Conservation (phyloP, 2,888 invertebrate genomes). For the Cabera pusaria region DNA sequence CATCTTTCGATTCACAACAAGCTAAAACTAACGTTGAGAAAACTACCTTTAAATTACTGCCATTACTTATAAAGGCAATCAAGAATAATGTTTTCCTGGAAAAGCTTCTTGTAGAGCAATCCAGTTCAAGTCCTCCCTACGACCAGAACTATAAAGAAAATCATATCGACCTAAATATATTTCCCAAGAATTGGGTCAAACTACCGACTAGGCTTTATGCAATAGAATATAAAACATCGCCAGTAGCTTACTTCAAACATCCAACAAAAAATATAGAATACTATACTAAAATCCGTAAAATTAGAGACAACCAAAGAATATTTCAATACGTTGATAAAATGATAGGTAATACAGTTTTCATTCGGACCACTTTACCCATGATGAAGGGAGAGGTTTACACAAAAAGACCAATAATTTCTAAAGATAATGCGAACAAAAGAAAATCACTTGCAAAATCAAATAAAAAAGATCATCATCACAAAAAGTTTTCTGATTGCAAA, state of each 20-base stretch:
- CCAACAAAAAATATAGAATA: slow-evolving; percentile 61
- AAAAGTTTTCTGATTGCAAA: too few species aligned
- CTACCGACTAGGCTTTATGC: slow-evolving; percentile 46
- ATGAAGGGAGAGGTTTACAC: slow-evolving; percentile 29
- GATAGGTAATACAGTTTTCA: slow-evolving; percentile 51
- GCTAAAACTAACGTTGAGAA: slow-evolving; percentile 45
- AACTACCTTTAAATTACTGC: slow-evolving; percentile 54
- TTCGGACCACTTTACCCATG: slow-evolving; percentile 39
- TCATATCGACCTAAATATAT: slow-evolving; percentile 32
- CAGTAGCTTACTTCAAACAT: slow-evolving; percentile 49
- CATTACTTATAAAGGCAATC: slow-evolving; percentile 58
- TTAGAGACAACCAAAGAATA: slow-evolving; percentile 62
- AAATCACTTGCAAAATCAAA: too few species aligned
- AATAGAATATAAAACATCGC: slow-evolving; percentile 57
- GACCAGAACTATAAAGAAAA: slow-evolving; percentile 38
- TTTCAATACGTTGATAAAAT: slow-evolving; percentile 66
- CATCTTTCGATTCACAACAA: slow-evolving; percentile 45
- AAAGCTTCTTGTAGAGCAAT: slow-evolving; percentile 50
- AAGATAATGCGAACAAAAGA: too few species aligned
- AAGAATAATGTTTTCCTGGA: slow-evolving; percentile 55
- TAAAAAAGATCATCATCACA: too few species aligned
- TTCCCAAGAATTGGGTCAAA: slow-evolving; percentile 50
- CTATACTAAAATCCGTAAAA: slow-evolving; percentile 60
- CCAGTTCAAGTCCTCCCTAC: slow-evolving; percentile 41
- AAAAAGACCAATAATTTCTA: too few species aligned